phyloP scores from a whole-genome alignment of 2,888 invertebrate species.

The Platypus cylindrus region DNA sequence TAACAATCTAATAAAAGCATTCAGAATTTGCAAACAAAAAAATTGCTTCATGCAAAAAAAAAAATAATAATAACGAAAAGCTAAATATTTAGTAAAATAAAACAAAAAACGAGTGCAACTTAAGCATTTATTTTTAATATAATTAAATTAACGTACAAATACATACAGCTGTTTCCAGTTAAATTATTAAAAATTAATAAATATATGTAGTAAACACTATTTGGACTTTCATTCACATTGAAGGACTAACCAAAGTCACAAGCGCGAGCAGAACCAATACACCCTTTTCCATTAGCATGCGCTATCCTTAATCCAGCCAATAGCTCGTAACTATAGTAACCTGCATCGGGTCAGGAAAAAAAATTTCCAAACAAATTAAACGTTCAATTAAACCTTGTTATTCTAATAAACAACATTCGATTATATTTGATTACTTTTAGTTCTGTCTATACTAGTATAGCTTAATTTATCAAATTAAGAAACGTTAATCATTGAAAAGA shows the following conservation, averaged over 20 bases:
- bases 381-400: too few relatives aligned
- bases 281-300: conserved; percentile 13
- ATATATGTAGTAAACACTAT: conserved; percentile 10
- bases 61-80: conserved; percentile 8
- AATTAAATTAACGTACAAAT: conserved; percentile 6
- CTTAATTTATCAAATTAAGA: too few relatives aligned
- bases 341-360: conserved; percentile 5
- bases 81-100: too few relatives aligned
- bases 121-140: conserved; percentile 8
- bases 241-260: conserved; percentile 16
- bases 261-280: conserved; percentile 13
- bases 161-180: conserved; percentile 15
- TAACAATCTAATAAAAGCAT: too few relatives aligned
- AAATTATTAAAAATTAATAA: conserved; percentile 8
- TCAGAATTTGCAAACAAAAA: not conserved
- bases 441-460: too few relatives aligned
- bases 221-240: conserved; percentile 11
- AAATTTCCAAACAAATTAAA: too few relatives aligned
- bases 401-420: too few relatives aligned
- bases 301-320: conserved; percentile 5
- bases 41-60: conserved; percentile 1
- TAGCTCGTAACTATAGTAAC: conserved; percentile 7
- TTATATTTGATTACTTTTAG: too few relatives aligned
- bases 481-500: too few relatives aligned
- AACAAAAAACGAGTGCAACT: conserved; percentile 7